Base-by-base conservation (phyloP, 2,113 vertebrate species). In the Periophthalmodon schlosseri region DNA sequence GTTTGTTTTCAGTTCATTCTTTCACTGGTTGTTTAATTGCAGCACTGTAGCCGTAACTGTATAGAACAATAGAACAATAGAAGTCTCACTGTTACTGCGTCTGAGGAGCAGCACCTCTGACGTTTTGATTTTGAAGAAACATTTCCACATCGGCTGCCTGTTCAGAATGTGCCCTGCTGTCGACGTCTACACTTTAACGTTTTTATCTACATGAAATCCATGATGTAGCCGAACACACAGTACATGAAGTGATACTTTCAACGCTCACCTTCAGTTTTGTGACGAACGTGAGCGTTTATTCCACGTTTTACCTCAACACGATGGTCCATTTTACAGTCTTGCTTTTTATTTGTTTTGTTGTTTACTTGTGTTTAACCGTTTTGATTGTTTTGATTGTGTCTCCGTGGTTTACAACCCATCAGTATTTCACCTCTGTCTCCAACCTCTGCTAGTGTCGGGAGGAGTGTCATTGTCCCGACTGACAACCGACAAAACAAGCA, bases 311-410 rank as follows among this genome's bases (percentile, higher is more conserved):
- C 73, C 57, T 78, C 69, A 68, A 34, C 69, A 67, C 65, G 63
- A n/a, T 49, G 47, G 18, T 75, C 20, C 20, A 21, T 56, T 52
- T 73, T 60, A 46, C 61, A 66, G 76, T 76, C 28, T 28, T 28
- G 28, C 3, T 28, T 28, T 28, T 28, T 1, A 73, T 64, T 75
- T 56, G 80, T 67, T 58, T 34, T 56, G 15, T 57, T 36, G 54
- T 77, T 77, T 79, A 74, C 64, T 56, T 82, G 82, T 87, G 80
- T 77, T 80, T 21, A 77, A 3, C 74, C 24, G 74, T 67, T 82
- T 73, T 58, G 74, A 14, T 2, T n/a, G 28, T 28, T 28, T 28
- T 28, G 28, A 20, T 2, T 21, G 3, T 20, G 9, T 28, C 2
- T 34, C 39, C 15, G n/a, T n/a, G 1, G 13, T 54, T 75, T 71